Percentiles rank a stretch among this genome's conserved stretches.
Evolutionary conservation across 2,888 invertebrate genomes (phyloP).

Genomic region (Caenorhabditis sp.): DNA sequence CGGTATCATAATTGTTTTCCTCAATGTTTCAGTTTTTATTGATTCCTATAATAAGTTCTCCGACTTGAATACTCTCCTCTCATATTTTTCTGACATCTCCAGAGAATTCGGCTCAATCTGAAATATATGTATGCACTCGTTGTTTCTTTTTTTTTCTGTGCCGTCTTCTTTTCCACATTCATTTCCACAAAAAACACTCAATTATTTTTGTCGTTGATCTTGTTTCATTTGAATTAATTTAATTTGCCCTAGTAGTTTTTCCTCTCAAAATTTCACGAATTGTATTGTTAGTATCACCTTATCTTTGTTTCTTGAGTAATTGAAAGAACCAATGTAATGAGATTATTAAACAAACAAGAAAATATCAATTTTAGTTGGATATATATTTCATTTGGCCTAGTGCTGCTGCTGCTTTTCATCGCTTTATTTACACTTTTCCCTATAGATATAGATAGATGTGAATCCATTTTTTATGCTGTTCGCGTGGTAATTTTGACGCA

Average conservation of each 20-base stretch:
- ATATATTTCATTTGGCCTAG: background rate
- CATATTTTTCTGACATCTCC: too few species aligned
- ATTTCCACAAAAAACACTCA: background rate
- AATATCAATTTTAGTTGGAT: background rate
- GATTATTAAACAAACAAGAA: background rate
- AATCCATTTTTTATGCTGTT: too few species aligned
- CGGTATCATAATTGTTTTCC: too few species aligned
- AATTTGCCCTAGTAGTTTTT: background rate
- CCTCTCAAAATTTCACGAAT: too few species aligned
- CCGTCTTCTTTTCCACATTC: background rate
- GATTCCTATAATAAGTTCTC: too few species aligned
- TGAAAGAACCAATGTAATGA: background rate
- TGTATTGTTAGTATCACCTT: too few species aligned
- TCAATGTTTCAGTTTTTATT: too few species aligned
- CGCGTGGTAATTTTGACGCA: too few species aligned
- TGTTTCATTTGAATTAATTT: background rate
- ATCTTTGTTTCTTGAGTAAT: background rate
- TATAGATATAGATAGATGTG: background rate
- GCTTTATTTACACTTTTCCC: background rate
- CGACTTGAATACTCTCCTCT: too few species aligned
- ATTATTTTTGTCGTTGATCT: background rate
- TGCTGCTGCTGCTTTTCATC: background rate
- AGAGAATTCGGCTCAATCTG: too few species aligned
- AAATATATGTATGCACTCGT: too few species aligned
- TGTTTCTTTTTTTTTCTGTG: background rate